Conservation (phyloP, 1,140 invertebrate genomes). For the Ylistrum balloti region DNA sequence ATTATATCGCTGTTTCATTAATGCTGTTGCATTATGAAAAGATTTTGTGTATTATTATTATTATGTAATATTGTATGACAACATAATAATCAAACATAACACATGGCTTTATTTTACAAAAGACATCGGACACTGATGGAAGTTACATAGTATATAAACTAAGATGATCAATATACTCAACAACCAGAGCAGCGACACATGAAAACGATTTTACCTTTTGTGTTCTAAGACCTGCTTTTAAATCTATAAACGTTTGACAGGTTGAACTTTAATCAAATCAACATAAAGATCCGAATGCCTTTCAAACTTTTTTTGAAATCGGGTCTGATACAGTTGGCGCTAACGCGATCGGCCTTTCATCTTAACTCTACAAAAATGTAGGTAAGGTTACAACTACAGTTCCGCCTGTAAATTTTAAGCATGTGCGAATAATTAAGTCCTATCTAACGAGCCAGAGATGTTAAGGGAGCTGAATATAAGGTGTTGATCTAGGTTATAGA, state of each 20-base stretch:
- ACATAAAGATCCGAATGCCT: neutral
- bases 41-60: too few species aligned
- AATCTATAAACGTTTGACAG: neutral
- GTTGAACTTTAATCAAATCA: conserved; percentile 9
- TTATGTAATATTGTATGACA: too few species aligned
- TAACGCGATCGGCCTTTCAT: neutral
- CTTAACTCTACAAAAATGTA: neutral
- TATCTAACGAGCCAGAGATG: neutral
- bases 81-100: too few species aligned
- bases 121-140: too few species aligned
- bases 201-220: neutral
- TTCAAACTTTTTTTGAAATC: neutral
- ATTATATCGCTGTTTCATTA: too few species aligned
- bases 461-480: neutral
- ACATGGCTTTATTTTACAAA: too few species aligned
- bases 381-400: neutral
- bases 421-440: neutral
- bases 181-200: too few species aligned
- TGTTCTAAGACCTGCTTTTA: neutral
- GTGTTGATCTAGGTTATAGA: neutral
- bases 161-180: too few species aligned
- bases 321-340: neutral
- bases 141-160: too few species aligned
- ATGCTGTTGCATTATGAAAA: too few species aligned
- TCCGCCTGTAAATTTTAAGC: neutral